phyloP scores from a whole-genome alignment of 2,888 invertebrate genomes.

The Scaptomyza reducta region DNA sequence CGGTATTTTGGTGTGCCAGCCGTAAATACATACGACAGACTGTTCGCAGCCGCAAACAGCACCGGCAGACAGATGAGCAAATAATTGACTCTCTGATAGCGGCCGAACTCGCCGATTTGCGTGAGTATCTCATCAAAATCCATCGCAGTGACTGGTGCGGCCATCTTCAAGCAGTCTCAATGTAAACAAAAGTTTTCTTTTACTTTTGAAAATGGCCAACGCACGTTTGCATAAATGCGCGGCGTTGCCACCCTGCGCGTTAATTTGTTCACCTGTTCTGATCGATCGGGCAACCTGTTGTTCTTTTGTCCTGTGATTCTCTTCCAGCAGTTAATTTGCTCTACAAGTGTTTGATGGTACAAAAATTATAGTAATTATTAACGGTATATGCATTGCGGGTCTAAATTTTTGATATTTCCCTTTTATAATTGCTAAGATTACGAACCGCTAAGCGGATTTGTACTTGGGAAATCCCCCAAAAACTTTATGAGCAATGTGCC shows the following conservation, averaged over 20 bases:
- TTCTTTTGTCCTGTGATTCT: background rate
- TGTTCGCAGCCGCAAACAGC: slow-evolving; percentile 87
- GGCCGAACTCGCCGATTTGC: slow-evolving; percentile 87
- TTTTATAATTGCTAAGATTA: background rate
- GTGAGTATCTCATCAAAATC: slow-evolving; percentile 87
- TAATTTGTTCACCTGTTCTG: background rate
- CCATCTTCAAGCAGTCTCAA: slow-evolving; percentile 21
- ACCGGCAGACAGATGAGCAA: slow-evolving; percentile 86
- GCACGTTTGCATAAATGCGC: background rate
- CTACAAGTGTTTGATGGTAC: background rate
- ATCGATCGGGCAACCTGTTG: background rate
- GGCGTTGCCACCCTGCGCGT: slow-evolving; percentile 24
- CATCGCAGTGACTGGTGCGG: slow-evolving; percentile 77
- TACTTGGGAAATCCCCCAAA: slow-evolving; percentile 5
- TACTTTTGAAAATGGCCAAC: slow-evolving; percentile 18
- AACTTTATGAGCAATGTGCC: slow-evolving; percentile 1
- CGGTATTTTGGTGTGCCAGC: slow-evolving; percentile 87
- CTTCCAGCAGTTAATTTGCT: background rate
- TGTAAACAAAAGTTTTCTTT: background rate
- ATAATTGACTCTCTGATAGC: slow-evolving; percentile 86
- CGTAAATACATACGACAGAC: slow-evolving; percentile 87
- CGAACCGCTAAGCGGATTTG: background rate
- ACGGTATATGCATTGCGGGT: background rate
- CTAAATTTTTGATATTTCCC: background rate
- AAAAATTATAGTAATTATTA: background rate